Evolutionary conservation across 1,140 invertebrate genomes (phyloP), one percentile per base, ranked within the genome.

Genomic region (Drosophila mojavensis): DNA sequence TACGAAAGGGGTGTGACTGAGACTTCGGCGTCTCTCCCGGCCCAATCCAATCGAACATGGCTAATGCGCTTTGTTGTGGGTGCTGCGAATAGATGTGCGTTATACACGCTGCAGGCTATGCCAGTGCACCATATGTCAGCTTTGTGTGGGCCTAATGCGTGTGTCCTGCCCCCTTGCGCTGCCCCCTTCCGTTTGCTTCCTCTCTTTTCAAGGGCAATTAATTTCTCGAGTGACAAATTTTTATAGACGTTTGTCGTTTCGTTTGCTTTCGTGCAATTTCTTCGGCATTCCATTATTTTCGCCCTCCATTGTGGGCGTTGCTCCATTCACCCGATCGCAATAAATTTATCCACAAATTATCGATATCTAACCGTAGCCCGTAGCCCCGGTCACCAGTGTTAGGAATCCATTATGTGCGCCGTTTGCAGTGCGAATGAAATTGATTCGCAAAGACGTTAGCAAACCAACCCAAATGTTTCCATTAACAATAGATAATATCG

Each of bases 151-250:
- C 84, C 79, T 89, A 89, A 88, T 88, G 84, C 80, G 64, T 59
- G 48, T 55, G 15, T 20, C 13, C 33, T 36, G 50, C 36, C 54
- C 17, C n/a, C n/a, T 39, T 28, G 9, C 43, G 20, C n/a, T 3
- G 9, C 4, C 36, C 41, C 41, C 24, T 47, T 4, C 67, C 41
- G 51, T 50, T 45, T 41, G 33, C 53, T 45, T 69, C 55, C 78
- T 20, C 24, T 61, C 68, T 78, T 78, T 89, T 91, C 90, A 91
- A 90, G 90, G 90, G 83, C 90, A 91, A 91, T 91, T 91, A 91
- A 91, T 91, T 91, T 91, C 86, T 90, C 74, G 86, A 81, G 81
- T 91, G 86, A 91, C 90, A 90, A 91, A 91, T 86, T 91, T 91
- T 91, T 91, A 91, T 91, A 77, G 83, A 84, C 81, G 56, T 54